Evolutionary conservation across 2,888 invertebrate species (phyloP), one percentile per base, ranked within the genome.

Genomic region (Macaria liturata): DNA sequence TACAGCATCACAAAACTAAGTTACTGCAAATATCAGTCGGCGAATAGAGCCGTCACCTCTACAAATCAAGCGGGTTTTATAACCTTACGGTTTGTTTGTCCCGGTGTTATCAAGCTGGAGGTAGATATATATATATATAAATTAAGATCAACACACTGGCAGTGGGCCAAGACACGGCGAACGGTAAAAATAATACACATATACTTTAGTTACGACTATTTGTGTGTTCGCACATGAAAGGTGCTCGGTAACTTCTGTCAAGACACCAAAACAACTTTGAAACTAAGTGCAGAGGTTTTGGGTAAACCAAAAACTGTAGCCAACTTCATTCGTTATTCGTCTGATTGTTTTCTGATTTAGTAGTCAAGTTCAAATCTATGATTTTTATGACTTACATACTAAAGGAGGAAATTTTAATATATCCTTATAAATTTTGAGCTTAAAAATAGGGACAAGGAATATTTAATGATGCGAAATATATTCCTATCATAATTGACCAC

Each of bases 131-230:
- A 39, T 8, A 5, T 7, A 8, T 39, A 8, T 39, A 68, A 73
- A 70, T 70, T 68, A 67, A 70, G 72, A 75, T 73, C 71, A 69
- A 69, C 65, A 57, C 65, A 63, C 74, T 87, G 86, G 87, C 84
- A 66, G 58, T 43, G 68, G 64, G 83, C 88, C 88, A 87, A 69
- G 60, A 69, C 70, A 77, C 78, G 77, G 79, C 73, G 79, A 76
- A 71, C 61, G 37, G 30, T 32, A 48, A 48, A 48, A 50, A 70
- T 70, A 64, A 73, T 71, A 67, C 59, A 60, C 49, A 32, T 49
- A 49, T 37, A 37, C 42, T 42, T 42, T 4, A 42, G 42, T 42
- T 42, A 42, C 9, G 9, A 42, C 9, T 4, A 37, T 37, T 37
- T 37, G 34, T 37, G 34, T 37, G 34, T 37, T 37, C 34, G 34